Evolutionary conservation across 2,888 invertebrate species (phyloP), one percentile per base, ranked within the genome.

Genomic region (Cremastinae sp.): DNA sequence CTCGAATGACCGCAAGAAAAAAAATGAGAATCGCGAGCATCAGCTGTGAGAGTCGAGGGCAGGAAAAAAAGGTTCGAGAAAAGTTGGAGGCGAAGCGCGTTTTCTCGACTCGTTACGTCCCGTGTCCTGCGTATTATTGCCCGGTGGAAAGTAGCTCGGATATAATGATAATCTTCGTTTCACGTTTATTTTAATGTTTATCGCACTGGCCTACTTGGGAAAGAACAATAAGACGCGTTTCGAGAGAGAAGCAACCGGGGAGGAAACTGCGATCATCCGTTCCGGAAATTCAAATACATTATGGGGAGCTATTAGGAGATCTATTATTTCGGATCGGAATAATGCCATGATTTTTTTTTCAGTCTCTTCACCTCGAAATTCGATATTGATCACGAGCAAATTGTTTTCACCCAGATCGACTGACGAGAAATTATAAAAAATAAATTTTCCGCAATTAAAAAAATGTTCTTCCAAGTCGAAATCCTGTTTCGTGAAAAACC

Each of bases 161-260:
- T 65, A 28, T 28, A 53, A 64, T 70, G 45, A 39, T 58, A 51
- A 74, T 70, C 75, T 39, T 71, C 28, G 65, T 65, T 62, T 56
- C 43, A 47, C 71, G 43, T 62, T 66, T 45, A 55, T 62, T 70
- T 70, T 62, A 53, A 61, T 70, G 70, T 59, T 74, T 37, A 59
- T 61, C 65, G 55, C 80, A 78, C 65, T 69, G 77, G 55, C 70
- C 77, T 74, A 74, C 77, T 74, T 62, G 41, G 22, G 72, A 59
- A 79, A 69, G 78, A 82, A 84, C 84, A 81, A 84, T 84, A 79
- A 75, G 78, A 56, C 49, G 69, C 22, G 82, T 83, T 80, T 82
- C 80, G 78, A 78, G 81, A 69, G 79, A 16, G 76, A 79, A 75
- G 5, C 43, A 41, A 70, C 41, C 22, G 18, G 12, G 12, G 35